phyloP scores from a whole-genome alignment of 1,140 invertebrate species.

The Aphis gossypii region DNA sequence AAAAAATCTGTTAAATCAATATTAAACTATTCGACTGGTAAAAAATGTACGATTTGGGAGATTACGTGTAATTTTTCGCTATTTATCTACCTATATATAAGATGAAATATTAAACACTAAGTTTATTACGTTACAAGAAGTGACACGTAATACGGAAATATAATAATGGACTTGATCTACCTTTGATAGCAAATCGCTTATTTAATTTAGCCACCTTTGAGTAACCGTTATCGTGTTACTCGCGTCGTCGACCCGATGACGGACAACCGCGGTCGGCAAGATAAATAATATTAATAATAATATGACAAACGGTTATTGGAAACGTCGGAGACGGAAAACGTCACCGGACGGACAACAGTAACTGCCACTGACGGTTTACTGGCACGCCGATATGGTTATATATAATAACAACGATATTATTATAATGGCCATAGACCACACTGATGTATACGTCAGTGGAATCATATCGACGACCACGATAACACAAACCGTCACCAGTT shows the following conservation, averaged over 20 bases:
- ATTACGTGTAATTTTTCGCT: neutral
- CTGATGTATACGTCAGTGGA: neutral
- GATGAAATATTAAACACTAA: neutral
- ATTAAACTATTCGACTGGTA: no score
- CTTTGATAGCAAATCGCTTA: neutral
- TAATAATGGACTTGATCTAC: neutral
- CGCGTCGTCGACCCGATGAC: neutral
- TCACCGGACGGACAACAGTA: neutral
- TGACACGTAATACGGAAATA: neutral
- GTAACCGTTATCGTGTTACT: neutral
- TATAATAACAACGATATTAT: no score
- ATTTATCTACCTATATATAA: neutral
- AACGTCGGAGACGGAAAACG: neutral
- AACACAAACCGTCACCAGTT: neutral
- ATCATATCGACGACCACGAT: neutral
- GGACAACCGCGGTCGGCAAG: neutral
- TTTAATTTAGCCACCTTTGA: neutral
- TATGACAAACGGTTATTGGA: neutral
- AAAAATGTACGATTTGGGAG: no score
- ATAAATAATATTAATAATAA: neutral
- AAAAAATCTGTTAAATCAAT: no score
- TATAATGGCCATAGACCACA: neutral
- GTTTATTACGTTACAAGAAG: neutral
- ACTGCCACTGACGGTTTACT: neutral
- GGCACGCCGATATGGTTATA: neutral